phyloP scores from a whole-genome alignment of 2,888 invertebrate genomes.

The Odontocolon sp. region DNA sequence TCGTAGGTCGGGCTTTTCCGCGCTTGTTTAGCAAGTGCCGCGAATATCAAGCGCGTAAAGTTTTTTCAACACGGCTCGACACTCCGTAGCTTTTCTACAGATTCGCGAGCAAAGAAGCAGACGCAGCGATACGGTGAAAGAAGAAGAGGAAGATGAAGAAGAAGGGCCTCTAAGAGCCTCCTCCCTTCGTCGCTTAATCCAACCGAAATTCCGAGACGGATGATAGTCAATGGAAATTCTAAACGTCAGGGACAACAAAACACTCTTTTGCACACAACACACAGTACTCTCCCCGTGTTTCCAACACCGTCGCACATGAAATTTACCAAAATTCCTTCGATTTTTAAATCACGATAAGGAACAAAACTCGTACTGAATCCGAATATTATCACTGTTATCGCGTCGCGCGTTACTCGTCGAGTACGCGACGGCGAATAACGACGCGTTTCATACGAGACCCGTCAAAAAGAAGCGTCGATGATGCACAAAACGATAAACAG shows the following conservation, averaged over 20 bases:
- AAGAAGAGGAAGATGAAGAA: not conserved
- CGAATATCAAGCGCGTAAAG: constrained; percentile 37
- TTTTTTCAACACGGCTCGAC: not conserved
- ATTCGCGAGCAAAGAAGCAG: not conserved
- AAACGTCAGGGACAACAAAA: constrained; percentile 12
- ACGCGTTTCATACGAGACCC: not conserved
- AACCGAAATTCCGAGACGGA: constrained; percentile 5
- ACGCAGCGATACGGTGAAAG: not conserved
- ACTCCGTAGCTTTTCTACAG: not conserved
- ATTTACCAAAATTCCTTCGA: too few relatives aligned
- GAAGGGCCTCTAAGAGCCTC: constrained; percentile 45
- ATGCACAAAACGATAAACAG: constrained; percentile 44
- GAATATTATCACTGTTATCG: constrained; percentile 11
- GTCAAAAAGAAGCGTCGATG: constrained; percentile 42
- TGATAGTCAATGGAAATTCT: constrained; percentile 32
- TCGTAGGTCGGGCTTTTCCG: constrained; percentile 61
- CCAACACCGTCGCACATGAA: too few relatives aligned
- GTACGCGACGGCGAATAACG: constrained; percentile 1
- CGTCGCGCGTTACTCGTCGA: not conserved
- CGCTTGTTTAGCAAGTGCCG: constrained; percentile 58
- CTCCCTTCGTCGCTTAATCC: constrained; percentile 40
- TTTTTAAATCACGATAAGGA: too few relatives aligned
- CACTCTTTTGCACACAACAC: constrained; percentile 30
- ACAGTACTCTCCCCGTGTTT: constrained; percentile 5
- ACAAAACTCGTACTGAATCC: too few relatives aligned